Conservation (phyloP, 1,140 invertebrate species). For the Dendrolimus kikuchii region DNA sequence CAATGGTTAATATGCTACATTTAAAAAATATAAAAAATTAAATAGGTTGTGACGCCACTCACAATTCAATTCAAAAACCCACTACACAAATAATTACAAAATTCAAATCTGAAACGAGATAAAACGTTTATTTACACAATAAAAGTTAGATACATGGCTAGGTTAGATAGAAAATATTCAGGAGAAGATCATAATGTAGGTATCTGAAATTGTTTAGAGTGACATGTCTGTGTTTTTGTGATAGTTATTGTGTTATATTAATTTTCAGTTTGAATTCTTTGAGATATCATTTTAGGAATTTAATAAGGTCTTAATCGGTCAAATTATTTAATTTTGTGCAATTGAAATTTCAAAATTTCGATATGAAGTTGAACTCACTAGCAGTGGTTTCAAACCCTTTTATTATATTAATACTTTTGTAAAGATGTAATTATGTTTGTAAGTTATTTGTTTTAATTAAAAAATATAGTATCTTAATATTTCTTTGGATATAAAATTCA, state of each 20-base stretch:
- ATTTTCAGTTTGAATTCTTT: too few relatives aligned
- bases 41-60: constrained; percentile 42
- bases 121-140: constrained; percentile 68
- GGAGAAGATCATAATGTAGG: constrained; percentile 51
- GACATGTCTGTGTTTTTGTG: constrained; percentile 8
- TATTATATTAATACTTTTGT: background rate
- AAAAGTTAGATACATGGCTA: constrained; percentile 62
- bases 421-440: background rate
- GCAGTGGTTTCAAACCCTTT: background rate
- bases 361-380: constrained; percentile 1
- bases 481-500: background rate
- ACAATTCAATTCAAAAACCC: constrained; percentile 50
- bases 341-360: background rate
- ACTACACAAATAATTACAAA: constrained; percentile 66
- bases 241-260: too few relatives aligned
- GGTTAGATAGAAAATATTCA: constrained; percentile 70
- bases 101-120: constrained; percentile 65
- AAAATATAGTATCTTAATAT: background rate
- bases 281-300: too few relatives aligned
- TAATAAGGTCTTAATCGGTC: too few relatives aligned
- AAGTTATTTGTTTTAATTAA: background rate
- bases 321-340: too few relatives aligned
- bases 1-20: too few relatives aligned
- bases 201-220: constrained; percentile 38
- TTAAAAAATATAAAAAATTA: background rate